phyloP scores from a whole-genome alignment of 2,888 invertebrate genomes.

The Volucella zonaria region DNA sequence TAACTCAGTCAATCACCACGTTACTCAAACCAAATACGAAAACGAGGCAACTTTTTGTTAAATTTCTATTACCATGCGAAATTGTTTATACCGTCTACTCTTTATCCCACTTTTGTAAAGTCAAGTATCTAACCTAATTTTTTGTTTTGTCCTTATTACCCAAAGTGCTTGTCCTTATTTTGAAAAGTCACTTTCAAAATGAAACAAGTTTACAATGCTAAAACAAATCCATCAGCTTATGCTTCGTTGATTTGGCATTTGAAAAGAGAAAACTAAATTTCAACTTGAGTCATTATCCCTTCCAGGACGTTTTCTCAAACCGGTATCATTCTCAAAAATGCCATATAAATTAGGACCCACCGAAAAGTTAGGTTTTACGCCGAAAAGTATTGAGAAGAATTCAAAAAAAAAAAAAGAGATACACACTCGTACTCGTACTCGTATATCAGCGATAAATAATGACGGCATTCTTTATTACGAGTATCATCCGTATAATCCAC shows the following conservation, averaged over 20 bases:
- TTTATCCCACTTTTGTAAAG: too few relatives aligned
- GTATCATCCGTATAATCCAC: constrained; percentile 55
- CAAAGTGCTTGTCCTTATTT: too few relatives aligned
- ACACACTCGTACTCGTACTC: neutral
- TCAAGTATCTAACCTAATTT: too few relatives aligned
- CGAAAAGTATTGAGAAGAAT: neutral
- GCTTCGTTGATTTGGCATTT: neutral
- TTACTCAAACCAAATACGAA: too few relatives aligned
- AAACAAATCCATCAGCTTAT: neutral
- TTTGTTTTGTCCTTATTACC: too few relatives aligned
- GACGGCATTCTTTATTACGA: constrained; percentile 47
- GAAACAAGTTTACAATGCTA: neutral
- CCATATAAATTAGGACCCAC: constrained; percentile 31
- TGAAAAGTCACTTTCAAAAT: too few relatives aligned
- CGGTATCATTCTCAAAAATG: neutral
- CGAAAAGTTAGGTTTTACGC: constrained; percentile 13
- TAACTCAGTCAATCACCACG: too few relatives aligned
- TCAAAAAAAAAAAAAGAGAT: neutral
- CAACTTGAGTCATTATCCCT: constrained; percentile 13
- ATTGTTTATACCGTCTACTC: too few relatives aligned
- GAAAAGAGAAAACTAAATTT: constrained; percentile 10
- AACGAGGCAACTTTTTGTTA: too few relatives aligned
- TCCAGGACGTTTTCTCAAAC: neutral
- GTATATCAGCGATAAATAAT: constrained; percentile 41
- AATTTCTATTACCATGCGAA: too few relatives aligned